Evolutionary conservation across 1,140 invertebrate species (phyloP).

Genomic region (Prorops nasuta): DNA sequence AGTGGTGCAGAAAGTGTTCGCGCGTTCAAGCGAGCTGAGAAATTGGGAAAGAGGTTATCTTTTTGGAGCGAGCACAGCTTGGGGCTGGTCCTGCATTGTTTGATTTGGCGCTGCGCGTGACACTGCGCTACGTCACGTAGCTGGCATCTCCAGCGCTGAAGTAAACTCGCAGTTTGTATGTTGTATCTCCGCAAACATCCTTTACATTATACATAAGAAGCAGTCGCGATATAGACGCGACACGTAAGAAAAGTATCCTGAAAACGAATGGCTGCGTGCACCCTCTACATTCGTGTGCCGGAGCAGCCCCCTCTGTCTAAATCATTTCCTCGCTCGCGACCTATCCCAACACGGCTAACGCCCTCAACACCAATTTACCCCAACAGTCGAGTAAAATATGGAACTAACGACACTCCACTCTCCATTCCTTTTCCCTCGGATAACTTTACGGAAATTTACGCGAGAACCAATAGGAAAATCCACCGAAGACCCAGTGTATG

Average conservation of each 20-base stretch:
- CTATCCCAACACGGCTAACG: too few relatives aligned
- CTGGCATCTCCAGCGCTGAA: background rate
- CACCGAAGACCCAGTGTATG: too few relatives aligned
- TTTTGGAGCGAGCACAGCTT: too few relatives aligned
- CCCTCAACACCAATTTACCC: too few relatives aligned
- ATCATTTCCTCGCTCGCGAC: slow-evolving; percentile 10
- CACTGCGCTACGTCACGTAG: background rate
- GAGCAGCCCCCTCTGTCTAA: slow-evolving; percentile 2
- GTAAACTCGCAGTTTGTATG: slow-evolving; percentile 5
- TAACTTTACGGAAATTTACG: too few relatives aligned
- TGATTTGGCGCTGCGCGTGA: background rate
- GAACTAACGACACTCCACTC: too few relatives aligned
- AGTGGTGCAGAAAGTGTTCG: too few relatives aligned
- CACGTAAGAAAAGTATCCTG: slow-evolving; percentile 17
- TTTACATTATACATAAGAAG: slow-evolving; percentile 19
- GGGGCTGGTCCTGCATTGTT: background rate
- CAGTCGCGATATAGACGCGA: slow-evolving; percentile 12
- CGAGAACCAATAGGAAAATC: too few relatives aligned
- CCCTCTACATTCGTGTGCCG: background rate
- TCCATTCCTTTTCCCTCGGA: too few relatives aligned
- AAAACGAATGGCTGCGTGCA: slow-evolving; percentile 3
- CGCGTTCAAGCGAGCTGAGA: too few relatives aligned
- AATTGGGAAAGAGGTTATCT: too few relatives aligned
- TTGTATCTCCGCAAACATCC: slow-evolving; percentile 11
- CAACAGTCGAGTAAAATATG: too few relatives aligned